These are phyloP conservation scores for Clamator glandarius DNA, from an alignment of 2,797 vertebrate genomes.

Conservation along the genomic window DNA sequence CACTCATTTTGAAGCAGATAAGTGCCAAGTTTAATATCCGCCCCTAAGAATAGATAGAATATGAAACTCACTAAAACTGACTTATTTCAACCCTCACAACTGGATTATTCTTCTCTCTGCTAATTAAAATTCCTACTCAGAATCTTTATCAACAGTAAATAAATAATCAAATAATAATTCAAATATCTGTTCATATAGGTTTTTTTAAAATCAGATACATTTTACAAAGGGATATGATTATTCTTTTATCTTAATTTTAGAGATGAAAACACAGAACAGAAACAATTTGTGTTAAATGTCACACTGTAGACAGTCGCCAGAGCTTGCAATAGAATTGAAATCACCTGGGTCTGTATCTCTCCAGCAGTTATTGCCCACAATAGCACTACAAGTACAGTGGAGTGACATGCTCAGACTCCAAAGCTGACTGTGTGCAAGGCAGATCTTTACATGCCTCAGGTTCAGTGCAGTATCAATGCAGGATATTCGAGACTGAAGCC, in stretches of 20 bases:
- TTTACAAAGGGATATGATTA: constrained; percentile 5
- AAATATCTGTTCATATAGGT: not conserved
- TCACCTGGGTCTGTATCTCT: not conserved
- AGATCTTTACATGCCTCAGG: not conserved
- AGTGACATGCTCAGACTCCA: not conserved
- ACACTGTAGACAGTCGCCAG: not conserved
- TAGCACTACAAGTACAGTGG: not conserved
- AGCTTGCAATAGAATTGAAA: not conserved
- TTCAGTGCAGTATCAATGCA: not conserved
- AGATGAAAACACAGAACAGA: constrained; percentile 14
- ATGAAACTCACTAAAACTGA: not conserved
- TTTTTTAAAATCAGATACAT: not conserved
- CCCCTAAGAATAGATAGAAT: not conserved
- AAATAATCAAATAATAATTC: not conserved
- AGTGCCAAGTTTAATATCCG: not conserved
- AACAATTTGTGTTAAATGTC: constrained; percentile 18
- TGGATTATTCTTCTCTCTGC: not conserved
- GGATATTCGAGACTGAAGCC: not conserved
- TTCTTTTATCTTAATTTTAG: constrained; percentile 25
- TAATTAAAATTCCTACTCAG: constrained; percentile 9
- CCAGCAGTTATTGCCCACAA: constrained; percentile 14
- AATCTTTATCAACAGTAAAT: constrained; percentile 32
- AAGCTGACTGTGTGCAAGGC: not conserved
- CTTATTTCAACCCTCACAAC: not conserved
- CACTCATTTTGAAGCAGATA: not conserved